Conservation (phyloP, 2,888 invertebrate genomes). For the Drosophila diplacantha region DNA sequence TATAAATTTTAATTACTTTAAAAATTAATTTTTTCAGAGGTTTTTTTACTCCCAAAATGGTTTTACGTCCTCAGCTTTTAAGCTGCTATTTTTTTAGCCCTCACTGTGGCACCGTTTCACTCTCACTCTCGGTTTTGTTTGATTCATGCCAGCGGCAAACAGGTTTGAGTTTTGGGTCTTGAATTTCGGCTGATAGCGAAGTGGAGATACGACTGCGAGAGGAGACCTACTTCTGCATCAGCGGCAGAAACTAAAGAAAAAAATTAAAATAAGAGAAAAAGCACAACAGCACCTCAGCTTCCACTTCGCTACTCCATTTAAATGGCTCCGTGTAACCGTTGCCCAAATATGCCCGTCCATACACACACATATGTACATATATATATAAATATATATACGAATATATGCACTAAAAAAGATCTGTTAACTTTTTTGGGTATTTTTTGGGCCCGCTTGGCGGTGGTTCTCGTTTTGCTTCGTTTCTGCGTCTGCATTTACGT, state of each 20-base stretch:
- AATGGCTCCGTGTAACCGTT: conserved; percentile 57
- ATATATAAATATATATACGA: background rate
- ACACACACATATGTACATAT: background rate
- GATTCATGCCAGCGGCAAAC: conserved; percentile 49
- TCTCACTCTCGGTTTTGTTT: conserved; percentile 52
- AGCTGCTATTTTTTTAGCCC: background rate
- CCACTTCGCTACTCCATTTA: conserved; percentile 62
- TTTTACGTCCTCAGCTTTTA: background rate
- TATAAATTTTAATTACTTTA: too few relatives aligned
- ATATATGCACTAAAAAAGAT: conserved; percentile 33
- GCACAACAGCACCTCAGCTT: conserved; percentile 34
- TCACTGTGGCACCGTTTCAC: conserved; percentile 44
- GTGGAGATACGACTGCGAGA: conserved; percentile 41
- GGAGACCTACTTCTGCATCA: conserved; percentile 54
- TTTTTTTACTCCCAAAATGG: background rate
- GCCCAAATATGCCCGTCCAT: conserved; percentile 37
- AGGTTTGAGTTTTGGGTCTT: conserved; percentile 55
- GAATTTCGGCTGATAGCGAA: conserved; percentile 30
- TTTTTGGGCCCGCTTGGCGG: conserved; percentile 7
- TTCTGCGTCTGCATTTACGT: conserved; percentile 42
- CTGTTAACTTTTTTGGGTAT: conserved; percentile 40
- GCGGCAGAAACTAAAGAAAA: conserved; percentile 9
- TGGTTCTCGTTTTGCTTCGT: conserved; percentile 34
- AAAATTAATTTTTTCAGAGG: background rate
- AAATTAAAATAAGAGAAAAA: conserved; percentile 7